phyloP scores from a whole-genome alignment of 35 echinoderm and acorn worm species.

The Diadema setosum region DNA sequence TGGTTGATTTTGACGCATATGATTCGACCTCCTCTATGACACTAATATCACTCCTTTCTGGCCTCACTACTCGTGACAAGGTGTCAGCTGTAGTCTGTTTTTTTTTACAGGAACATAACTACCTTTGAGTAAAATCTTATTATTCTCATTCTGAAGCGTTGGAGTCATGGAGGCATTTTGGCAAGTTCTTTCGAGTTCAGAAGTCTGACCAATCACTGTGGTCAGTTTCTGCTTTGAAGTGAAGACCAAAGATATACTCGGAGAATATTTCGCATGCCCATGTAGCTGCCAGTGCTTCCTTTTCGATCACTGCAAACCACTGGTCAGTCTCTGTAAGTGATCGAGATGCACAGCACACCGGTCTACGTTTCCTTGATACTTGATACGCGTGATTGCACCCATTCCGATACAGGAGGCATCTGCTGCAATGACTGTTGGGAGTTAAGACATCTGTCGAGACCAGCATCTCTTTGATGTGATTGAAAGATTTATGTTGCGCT shows the following conservation, averaged over 20 bases:
- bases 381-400: constrained; percentile 27
- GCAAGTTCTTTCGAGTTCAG: constrained; percentile 20
- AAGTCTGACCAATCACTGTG: constrained; percentile 28
- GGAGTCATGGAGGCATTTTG: constrained; percentile 43
- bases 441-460: constrained; percentile 13
- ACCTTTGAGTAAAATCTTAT: constrained; percentile 47
- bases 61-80: neutral
- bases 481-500: constrained; percentile 30
- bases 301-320: constrained; percentile 61
- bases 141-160: constrained; percentile 27
- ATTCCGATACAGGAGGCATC: constrained; percentile 47
- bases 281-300: constrained; percentile 38
- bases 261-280: constrained; percentile 37
- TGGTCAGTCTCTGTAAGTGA: constrained; percentile 28
- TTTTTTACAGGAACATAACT: constrained; percentile 13
- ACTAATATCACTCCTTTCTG: neutral
- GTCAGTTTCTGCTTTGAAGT: too few species aligned
- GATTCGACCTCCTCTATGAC: neutral
- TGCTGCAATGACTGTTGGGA: constrained; percentile 36
- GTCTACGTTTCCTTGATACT: constrained; percentile 8
- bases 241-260: constrained; percentile 20
- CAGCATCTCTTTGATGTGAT: constrained; percentile 32
- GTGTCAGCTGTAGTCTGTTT: neutral
- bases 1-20: neutral
- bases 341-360: constrained; percentile 48